Base-by-base conservation (phyloP, 2,888 invertebrate species). In the Morinoia aosen region DNA sequence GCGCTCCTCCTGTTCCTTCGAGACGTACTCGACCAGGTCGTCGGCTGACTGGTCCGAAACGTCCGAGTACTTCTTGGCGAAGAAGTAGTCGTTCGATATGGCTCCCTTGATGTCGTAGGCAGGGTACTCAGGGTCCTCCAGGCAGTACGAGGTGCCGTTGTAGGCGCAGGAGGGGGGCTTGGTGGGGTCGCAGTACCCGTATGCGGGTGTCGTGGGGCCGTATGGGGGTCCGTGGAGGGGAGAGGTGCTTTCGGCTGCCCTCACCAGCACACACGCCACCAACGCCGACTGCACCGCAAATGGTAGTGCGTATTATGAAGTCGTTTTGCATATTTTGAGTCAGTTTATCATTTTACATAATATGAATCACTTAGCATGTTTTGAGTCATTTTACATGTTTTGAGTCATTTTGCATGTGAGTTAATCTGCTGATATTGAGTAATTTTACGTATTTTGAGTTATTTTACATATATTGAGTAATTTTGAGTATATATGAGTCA, bases 11-110 rank as follows among this genome's bases (percentile, higher is more conserved):
- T 97, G 96, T 57, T 96, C 64, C 91, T 95, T 96, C 58, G 96
- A 96, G 57, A 97, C 94, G 56, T 95, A 94, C 48, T 97, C 97
- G 25, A 97, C 97, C 61, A 97, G 96, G 95, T 97, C 97, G 95
- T 97, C 97, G 91, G 97, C 97, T 19, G 97, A 97, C 96, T 97
- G 97, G 95, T 97, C 96, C 56, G 97, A 96, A 16, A 97, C 96
- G 91, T 97, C 97, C 40, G 97, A 95, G 96, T 97, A 97, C 95
- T 97, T 97, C 96, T 97, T 97, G 95, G 96, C 96, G 96, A 97
- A 96, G 88, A 96, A 95, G 93, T 96, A 96, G 95, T 97, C 97
- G 56, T 95, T 94, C 25, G 94, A 95, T 95, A 97, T 97, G 96
- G 97, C 97, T 14, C 95, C 96, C 95, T 97, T 96, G 96, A 97